Evolutionary conservation across 2,888 invertebrate species (phyloP).

Genomic region (Biston stratarius): DNA sequence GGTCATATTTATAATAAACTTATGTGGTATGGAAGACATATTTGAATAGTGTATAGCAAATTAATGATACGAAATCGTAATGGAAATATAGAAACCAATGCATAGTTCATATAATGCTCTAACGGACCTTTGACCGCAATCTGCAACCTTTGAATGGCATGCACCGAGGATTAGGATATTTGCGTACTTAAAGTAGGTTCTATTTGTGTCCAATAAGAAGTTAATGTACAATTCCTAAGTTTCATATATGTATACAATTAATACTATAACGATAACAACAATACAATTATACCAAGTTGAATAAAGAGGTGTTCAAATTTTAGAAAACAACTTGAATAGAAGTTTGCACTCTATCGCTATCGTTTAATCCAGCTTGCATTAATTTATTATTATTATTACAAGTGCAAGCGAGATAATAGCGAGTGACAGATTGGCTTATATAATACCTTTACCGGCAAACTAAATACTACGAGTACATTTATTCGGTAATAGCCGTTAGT

Average conservation of each 20-base stretch:
- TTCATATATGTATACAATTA: neutral
- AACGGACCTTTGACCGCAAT: conserved; percentile 35
- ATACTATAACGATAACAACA: neutral
- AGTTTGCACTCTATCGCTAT: no score
- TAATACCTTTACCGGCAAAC: no score
- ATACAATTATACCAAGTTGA: no score
- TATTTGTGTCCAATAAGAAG: conserved; percentile 6
- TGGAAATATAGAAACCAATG: conserved; percentile 26
- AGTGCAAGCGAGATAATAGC: no score
- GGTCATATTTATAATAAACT: conserved; percentile 21
- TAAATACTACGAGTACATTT: no score
- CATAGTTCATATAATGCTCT: conserved; percentile 22
- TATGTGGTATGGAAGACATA: neutral
- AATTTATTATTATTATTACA: no score
- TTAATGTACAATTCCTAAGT: no score
- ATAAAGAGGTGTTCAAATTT: no score
- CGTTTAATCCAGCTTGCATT: no score
- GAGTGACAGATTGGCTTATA: no score
- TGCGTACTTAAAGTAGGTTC: conserved; percentile 3
- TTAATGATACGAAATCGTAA: conserved; percentile 21
- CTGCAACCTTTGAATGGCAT: conserved; percentile 26
- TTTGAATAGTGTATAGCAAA: neutral
- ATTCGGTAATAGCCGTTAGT: neutral
- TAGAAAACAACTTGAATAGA: no score
- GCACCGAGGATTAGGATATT: conserved; percentile 18